Base-by-base conservation (phyloP, 2,797 vertebrate species). In the Peromyscus eremicus region DNA sequence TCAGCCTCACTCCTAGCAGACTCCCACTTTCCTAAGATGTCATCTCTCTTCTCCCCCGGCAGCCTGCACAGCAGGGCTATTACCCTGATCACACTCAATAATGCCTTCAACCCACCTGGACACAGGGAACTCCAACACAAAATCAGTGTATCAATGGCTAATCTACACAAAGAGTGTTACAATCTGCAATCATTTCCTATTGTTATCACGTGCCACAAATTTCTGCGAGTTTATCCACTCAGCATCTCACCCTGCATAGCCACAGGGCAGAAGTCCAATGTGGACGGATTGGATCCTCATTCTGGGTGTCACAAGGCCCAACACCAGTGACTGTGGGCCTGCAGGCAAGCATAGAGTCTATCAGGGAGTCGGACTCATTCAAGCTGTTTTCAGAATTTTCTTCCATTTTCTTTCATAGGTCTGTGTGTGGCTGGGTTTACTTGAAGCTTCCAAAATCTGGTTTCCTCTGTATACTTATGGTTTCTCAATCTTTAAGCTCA, bases 31-130 rank as follows among this genome's bases (percentile, higher is more conserved):
- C 52, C 27, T 27, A 34, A 68, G 27, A 4, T 4, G 6, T 3
- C n/a, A 1, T 2, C 1, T 23, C 23, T 40, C n/a, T 8, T 4
- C 6, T 16, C 0, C 0, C 32, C 21, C 1, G 1, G 2, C 8
- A n/a, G 11, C 57, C 27, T 70, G 55, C 43, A 77, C 7, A 9
- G 25, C 57, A n/a, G 29, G 2, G 40, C 13, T 77, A 19, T 4
- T 16, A 16, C 52, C 25, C 37, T 19, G 4, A 21, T 71, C 55
- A 62, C 46, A 46, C 34, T 40, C 17, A 11, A 0, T 9, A 27
- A 76, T 19, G 16, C 57, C 52, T 13, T 43, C 23, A 27, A 43
- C 19, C 23, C 19, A 19, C 32, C 25, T 25, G 68, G 71, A 17
- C 3, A 10, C 76, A 29, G 55, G n/a, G 40, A 89, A 89, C 46